Evolutionary conservation across 2,797 vertebrate genomes (phyloP).

Genomic region (Anas capensis): DNA sequence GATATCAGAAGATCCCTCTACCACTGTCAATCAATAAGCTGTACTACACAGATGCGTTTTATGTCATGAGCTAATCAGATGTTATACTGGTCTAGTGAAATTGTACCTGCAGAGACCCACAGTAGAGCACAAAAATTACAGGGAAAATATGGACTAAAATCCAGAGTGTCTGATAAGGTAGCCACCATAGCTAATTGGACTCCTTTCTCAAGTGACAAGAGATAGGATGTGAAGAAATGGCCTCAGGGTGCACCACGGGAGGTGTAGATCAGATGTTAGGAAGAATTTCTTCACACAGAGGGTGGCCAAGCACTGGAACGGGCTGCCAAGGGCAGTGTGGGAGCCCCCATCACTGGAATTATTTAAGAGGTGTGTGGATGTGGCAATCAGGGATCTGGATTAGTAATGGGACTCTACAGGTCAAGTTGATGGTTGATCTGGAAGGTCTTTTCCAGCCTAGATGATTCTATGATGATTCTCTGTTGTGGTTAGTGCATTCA

Average conservation of each 20-base stretch:
- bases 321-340: background rate
- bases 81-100: background rate
- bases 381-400: background rate
- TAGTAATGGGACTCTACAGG: background rate
- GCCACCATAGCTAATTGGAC: background rate
- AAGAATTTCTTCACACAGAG: background rate
- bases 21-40: background rate
- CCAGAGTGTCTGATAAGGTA: background rate
- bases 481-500: background rate
- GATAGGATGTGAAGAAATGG: background rate
- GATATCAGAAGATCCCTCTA: background rate
- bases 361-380: background rate
- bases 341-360: background rate
- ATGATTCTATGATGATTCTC: background rate
- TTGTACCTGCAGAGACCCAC: background rate
- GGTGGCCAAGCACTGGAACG: background rate
- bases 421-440: background rate
- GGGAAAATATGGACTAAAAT: background rate
- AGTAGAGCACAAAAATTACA: background rate
- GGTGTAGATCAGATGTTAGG: background rate
- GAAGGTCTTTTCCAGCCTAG: background rate
- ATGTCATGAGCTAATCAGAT: background rate
- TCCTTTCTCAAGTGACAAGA: background rate
- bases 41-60: background rate
- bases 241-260: background rate